Conservation (phyloP, 2,113 vertebrate species). For the Datnioides undecimradiatus region DNA sequence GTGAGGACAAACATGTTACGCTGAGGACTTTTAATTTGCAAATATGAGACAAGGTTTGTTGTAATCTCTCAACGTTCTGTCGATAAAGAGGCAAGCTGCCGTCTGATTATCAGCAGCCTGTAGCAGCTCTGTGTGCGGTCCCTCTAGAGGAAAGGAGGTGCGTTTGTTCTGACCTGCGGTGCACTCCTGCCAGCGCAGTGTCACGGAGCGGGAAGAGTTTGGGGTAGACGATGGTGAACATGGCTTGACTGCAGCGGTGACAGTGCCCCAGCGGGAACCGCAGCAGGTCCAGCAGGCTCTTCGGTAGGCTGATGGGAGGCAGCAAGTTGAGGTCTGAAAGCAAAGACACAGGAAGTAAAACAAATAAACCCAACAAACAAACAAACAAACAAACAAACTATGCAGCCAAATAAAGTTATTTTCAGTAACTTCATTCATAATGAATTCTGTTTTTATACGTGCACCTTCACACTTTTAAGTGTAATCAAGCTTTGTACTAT, state of each 20-base stretch:
- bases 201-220: slow-evolving; percentile 95
- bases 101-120: not conserved
- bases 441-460: no score
- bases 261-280: slow-evolving; percentile 95
- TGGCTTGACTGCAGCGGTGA: slow-evolving; percentile 95
- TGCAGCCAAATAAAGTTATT: not conserved
- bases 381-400: no score
- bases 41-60: not conserved
- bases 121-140: not conserved
- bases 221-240: slow-evolving; percentile 98
- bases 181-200: slow-evolving; percentile 93
- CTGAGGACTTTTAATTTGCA: not conserved
- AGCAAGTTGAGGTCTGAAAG: slow-evolving; percentile 86
- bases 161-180: slow-evolving; percentile 88
- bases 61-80: not conserved
- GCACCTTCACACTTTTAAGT: not conserved
- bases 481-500: not conserved
- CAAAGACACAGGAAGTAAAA: slow-evolving; percentile 2
- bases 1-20: not conserved
- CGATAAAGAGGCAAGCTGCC: not conserved
- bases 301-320: slow-evolving; percentile 90
- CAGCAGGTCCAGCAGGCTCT: slow-evolving; percentile 91
- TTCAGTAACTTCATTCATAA: not conserved
- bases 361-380: no score
- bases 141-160: not conserved